Evolutionary conservation across 2,797 vertebrate species (phyloP).

Genomic region (Microchirus variegatus): DNA sequence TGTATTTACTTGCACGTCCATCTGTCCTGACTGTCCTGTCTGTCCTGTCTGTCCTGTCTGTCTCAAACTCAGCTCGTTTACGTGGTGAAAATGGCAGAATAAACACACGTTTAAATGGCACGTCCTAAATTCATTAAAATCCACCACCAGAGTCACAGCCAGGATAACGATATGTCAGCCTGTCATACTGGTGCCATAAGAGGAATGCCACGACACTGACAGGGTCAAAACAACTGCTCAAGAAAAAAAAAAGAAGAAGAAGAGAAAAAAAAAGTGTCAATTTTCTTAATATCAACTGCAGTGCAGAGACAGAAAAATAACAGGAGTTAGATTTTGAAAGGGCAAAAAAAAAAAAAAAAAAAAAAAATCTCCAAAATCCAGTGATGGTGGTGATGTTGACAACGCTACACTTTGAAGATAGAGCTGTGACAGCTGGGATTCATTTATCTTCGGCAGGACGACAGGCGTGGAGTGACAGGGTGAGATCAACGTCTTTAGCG

Average conservation of each 20-base stretch:
- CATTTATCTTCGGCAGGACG: conserved; percentile 31
- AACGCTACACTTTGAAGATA: conserved; percentile 18
- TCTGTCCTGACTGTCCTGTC: too few relatives aligned
- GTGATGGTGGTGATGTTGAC: conserved; percentile 28
- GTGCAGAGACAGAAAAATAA: conserved; percentile 19
- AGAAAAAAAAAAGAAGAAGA: too few relatives aligned
- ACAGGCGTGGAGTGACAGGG: conserved; percentile 28
- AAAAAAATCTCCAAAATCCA: conserved; percentile 21
- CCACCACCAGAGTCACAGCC: conserved; percentile 26
- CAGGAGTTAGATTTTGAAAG: conserved; percentile 32
- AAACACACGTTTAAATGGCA: conserved; percentile 3
- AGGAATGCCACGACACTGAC: conserved; percentile 31
- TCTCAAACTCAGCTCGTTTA: conserved; percentile 2
- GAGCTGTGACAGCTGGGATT: conserved; percentile 34
- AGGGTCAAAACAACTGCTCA: conserved; percentile 40
- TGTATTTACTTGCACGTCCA: not conserved
- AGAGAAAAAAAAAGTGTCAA: not conserved
- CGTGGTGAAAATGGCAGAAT: conserved; percentile 12
- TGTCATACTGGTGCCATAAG: conserved; percentile 36
- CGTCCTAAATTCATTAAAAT: conserved; percentile 28
- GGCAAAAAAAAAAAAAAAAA: conserved; percentile 22
- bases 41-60: not conserved
- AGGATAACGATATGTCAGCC: conserved; percentile 24
- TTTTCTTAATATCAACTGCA: conserved; percentile 21
- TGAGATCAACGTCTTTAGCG: conserved; percentile 19